phyloP scores from a whole-genome alignment of 2,888 invertebrate species.

The Cephalotes varians region DNA sequence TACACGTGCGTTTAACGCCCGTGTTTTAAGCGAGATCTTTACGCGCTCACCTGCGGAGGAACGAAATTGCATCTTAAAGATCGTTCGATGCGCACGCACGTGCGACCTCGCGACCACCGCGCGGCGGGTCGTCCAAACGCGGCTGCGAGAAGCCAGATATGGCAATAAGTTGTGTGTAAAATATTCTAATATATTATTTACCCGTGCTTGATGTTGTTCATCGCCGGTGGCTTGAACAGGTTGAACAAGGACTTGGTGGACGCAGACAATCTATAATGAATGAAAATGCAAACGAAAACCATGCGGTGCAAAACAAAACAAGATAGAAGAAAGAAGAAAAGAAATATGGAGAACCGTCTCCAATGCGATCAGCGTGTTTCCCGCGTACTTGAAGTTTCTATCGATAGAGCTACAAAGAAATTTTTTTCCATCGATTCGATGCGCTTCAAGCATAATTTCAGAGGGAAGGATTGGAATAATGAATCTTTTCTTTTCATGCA shows the following conservation, averaged over 20 bases:
- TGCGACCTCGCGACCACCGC: constrained; percentile 34
- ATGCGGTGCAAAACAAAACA: constrained; percentile 79
- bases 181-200: constrained; percentile 78
- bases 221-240: constrained; percentile 85
- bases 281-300: constrained; percentile 82
- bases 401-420: neutral
- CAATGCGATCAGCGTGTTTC: constrained; percentile 39
- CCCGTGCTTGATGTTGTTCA: constrained; percentile 86
- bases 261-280: constrained; percentile 85
- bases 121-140: constrained; percentile 30
- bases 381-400: neutral
- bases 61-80: constrained; percentile 54
- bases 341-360: neutral
- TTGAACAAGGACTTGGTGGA: constrained; percentile 86
- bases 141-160: constrained; percentile 19
- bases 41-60: constrained; percentile 57
- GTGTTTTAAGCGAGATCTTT: constrained; percentile 32
- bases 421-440: neutral
- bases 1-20: constrained; percentile 32
- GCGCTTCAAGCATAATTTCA: constrained; percentile 4
- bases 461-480: neutral
- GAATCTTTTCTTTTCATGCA: neutral
- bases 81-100: constrained; percentile 46
- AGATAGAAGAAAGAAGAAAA: neutral
- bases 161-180: constrained; percentile 15